Base-by-base conservation (phyloP, 2,797 vertebrate species). In the Danio aesculapii region DNA sequence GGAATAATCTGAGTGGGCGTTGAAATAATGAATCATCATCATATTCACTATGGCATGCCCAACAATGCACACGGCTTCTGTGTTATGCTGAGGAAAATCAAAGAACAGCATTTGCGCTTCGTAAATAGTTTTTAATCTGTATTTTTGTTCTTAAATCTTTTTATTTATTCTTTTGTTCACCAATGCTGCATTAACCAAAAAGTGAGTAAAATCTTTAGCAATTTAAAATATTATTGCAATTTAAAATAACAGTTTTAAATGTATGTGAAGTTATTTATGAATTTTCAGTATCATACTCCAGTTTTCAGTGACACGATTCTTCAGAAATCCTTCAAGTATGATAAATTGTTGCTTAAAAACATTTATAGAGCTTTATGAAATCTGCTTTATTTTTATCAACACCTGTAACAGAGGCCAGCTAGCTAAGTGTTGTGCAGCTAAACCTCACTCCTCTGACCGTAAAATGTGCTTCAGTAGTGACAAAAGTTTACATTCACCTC, bases 11-110 rank as follows among this genome's bases (percentile, higher is more conserved):
- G 67, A 71, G 67, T 62, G 67, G 67, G 67, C 47, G 19, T 43
- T 44, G 47, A 71, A 79, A 62, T 71, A 50, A 17, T 59, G 76
- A 78, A 43, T 30, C 30, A 30, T 49, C 43, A 57, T 59, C 53
- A 61, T 78, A 59, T 78, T 41, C 21, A 69, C 6, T 19, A 61
- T 0, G 66, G 11, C 11, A 78, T 69, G 64, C 21, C 21, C 10
- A 12, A 2, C 41, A 68, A 12, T 14, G n/a, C 44, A 58, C 43
- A 39, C 16, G 2, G 13, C 57, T 17, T 30, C 17, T 30, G 21
- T 44, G n/a, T 76, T 59, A 21, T 73, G 52, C 41, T 77, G 12
- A 13, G n/a, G n/a, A 16, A 8, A 30, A 12, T 30, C 30, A 52
- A 41, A 9, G 47, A 77, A 21, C 6, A 17, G 21, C 43, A 58